These are phyloP conservation scores for Discoglossus pictus DNA, from an alignment of 2,797 vertebrate species.

Conservation along the genomic window DNA sequence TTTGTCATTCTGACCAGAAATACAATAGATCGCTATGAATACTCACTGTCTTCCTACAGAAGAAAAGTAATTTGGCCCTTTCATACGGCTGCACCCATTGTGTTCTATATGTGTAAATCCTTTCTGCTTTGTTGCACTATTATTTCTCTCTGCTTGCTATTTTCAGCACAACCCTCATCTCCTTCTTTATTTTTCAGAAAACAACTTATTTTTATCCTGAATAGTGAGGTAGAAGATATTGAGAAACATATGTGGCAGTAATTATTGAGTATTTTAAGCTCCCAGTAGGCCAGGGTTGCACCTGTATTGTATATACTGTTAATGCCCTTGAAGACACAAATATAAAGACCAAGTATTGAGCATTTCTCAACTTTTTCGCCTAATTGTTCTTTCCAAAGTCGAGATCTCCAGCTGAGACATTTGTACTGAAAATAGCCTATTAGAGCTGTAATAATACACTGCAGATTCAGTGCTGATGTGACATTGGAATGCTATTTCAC, in stretches of 20 bases:
- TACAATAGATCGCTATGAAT: constrained; percentile 29
- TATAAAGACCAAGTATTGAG: no score
- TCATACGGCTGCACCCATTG: background rate
- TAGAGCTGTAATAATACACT: background rate
- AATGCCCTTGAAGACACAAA: background rate
- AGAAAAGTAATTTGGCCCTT: constrained; percentile 1
- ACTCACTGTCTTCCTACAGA: constrained; percentile 5
- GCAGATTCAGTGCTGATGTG: background rate
- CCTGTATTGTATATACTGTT: background rate
- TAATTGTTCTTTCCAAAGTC: constrained; percentile 3
- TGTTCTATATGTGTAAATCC: constrained; percentile 4
- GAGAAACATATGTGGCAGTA: no score
- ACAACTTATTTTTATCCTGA: background rate
- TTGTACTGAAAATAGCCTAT: background rate
- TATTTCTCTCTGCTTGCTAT: background rate
- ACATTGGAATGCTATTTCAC: background rate
- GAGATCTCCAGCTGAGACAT: constrained; percentile 22
- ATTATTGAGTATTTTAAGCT: background rate
- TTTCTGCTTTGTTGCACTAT: constrained; percentile 14
- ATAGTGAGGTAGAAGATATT: background rate
- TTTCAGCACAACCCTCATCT: background rate
- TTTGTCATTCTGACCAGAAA: constrained; percentile 20
- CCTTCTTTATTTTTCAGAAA: background rate
- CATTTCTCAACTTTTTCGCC: constrained; percentile 2
- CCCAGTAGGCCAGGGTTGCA: background rate